Evolutionary conservation across 1,140 invertebrate genomes (phyloP).

Genomic region (Ridgeia piscesae): DNA sequence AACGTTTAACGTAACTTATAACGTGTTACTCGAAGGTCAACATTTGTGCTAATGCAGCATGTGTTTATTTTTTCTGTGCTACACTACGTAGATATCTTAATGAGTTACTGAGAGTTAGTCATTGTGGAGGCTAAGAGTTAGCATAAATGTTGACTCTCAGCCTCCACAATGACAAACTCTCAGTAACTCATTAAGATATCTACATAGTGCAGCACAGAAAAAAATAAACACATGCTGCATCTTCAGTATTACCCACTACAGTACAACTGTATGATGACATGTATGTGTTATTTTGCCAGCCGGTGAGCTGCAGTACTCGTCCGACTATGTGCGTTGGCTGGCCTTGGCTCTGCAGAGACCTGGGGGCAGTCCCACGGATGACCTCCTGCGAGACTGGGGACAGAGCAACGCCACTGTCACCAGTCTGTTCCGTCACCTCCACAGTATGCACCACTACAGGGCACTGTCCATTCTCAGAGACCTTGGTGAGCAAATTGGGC

Average conservation of each 20-base stretch:
- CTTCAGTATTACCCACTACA: neutral
- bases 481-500: slow-evolving; percentile 58
- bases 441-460: slow-evolving; percentile 71
- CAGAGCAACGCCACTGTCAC: slow-evolving; percentile 76
- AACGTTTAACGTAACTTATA: too few relatives aligned
- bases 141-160: too few relatives aligned
- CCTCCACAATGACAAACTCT: too few relatives aligned
- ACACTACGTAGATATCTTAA: too few relatives aligned
- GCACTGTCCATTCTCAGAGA: slow-evolving; percentile 69
- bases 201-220: neutral
- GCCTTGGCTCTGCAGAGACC: neutral
- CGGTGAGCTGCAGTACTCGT: neutral
- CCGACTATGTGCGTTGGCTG: neutral
- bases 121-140: too few relatives aligned
- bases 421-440: slow-evolving; percentile 74
- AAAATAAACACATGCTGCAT: neutral
- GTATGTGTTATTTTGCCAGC: neutral
- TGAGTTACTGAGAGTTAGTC: too few relatives aligned
- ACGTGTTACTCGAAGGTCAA: too few relatives aligned
- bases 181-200: neutral
- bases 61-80: too few relatives aligned
- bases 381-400: slow-evolving; percentile 76
- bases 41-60: too few relatives aligned
- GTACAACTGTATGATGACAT: neutral
- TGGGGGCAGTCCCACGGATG: slow-evolving; percentile 69